phyloP scores from a whole-genome alignment of 2,888 invertebrate genomes.

The Trachelus iudaicus region DNA sequence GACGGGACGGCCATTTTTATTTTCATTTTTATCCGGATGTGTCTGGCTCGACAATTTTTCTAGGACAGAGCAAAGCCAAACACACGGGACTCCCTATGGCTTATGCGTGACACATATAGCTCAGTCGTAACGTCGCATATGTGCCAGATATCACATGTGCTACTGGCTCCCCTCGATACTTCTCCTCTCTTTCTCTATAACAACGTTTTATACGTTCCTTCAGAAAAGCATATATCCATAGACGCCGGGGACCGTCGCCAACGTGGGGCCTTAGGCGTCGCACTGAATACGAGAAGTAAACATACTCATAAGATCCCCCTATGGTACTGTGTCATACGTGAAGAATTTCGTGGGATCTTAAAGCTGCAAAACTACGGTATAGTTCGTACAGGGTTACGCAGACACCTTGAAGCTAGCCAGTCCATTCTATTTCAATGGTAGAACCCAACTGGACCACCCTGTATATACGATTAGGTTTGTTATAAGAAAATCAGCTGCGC shows the following conservation, averaged over 20 bases:
- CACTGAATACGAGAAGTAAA: neutral
- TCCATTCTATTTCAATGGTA: too few species aligned
- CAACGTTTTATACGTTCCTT: neutral
- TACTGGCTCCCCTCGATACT: conserved; percentile 11
- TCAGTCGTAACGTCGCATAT: conserved; percentile 3
- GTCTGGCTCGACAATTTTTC: conserved; percentile 6
- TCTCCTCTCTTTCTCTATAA: conserved; percentile 9
- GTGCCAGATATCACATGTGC: conserved; percentile 8
- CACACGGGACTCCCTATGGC: conserved; percentile 3
- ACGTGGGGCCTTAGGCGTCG: neutral
- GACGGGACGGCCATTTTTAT: conserved; percentile 3
- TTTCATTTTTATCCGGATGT: conserved; percentile 5
- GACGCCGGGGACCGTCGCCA: neutral
- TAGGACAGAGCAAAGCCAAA: conserved; percentile 14
- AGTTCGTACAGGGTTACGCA: neutral
- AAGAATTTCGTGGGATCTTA: neutral
- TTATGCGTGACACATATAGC: neutral
- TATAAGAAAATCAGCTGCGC: too few species aligned
- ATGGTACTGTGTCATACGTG: neutral
- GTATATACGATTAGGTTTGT: too few species aligned
- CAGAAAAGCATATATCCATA: neutral
- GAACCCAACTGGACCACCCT: too few species aligned
- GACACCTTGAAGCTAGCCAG: too few species aligned
- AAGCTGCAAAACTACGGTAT: neutral
- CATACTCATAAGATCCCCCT: neutral